Evolutionary conservation across 2,113 vertebrate species (phyloP), one percentile per base, ranked within the genome.

Genomic region (Bagarius yarrelli): DNA sequence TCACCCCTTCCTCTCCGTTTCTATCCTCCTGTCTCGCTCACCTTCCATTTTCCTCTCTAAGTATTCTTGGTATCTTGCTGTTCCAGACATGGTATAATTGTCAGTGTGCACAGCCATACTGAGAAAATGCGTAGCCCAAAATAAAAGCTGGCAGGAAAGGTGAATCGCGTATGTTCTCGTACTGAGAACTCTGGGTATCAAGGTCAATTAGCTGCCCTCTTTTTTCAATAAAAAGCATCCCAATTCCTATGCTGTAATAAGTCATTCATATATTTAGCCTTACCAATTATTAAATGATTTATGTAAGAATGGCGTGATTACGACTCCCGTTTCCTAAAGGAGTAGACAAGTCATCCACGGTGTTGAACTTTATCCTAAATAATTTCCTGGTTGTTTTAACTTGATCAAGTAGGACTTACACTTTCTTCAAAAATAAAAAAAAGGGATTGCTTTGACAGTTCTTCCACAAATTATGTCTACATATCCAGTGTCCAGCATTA

Each of bases 381-480:
- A 47, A 50, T 60, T 55, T 30, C 47, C 52, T 61, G 74, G 50
- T 27, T 19, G 50, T 13, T 52, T 13, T 55, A 19, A 53, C 27
- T 52, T 74, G 64, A 16, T 50, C 16, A 30, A 40, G 52, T 60
- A 70, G 67, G 66, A 12, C 63, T 63, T 55, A 53, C 14, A 25
- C 30, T 60, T 52, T 44, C 59, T 52, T 77, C 9, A 30, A 76
- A 55, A 76, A 27, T 64, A 82, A 18, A 61, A 76, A 44, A 27
- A 13, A 21, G 47, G 64, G 15, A 36, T 66, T 30, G 36, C 27
- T 36, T 36, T 40, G 70, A 50, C 81, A 87, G 83, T 84, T 81
- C 90, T 85, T 70, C 87, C 73, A 83, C 61, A 84, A 83, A 82
- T 81, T 82, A 47, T 85, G 86, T 90, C 89, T 87, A 86, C 36